Conservation (phyloP, 2,797 vertebrate species). For the Anguilla marmorata region DNA sequence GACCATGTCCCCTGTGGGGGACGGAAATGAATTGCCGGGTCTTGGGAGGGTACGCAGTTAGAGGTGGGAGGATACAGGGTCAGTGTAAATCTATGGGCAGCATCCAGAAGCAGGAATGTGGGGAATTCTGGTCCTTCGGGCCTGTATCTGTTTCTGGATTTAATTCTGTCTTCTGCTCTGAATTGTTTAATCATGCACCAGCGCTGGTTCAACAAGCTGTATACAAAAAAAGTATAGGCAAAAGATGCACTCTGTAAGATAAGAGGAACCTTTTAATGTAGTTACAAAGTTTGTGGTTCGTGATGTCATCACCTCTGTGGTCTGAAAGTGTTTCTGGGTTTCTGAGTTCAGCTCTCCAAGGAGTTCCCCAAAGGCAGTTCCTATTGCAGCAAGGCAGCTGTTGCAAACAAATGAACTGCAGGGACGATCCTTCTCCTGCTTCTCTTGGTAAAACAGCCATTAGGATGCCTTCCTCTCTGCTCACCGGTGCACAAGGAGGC, state of each 20-base stretch:
- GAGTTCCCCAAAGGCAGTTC: not conserved
- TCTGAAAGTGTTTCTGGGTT: not conserved
- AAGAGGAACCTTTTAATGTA: not conserved
- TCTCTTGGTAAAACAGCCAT: no score
- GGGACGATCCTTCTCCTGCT: not conserved
- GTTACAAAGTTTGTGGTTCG: not conserved
- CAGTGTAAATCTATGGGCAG: not conserved
- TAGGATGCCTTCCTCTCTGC: not conserved
- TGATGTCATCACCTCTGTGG: not conserved
- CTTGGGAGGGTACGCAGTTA: not conserved
- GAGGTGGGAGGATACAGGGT: not conserved
- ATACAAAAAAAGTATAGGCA: not conserved
- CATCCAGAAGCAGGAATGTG: slow-evolving; percentile 1
- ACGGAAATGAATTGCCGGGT: not conserved
- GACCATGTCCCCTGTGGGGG: not conserved
- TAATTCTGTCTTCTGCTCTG: not conserved
- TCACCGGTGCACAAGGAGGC: not conserved
- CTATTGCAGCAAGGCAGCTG: not conserved
- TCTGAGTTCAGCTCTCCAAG: not conserved
- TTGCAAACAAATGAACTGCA: not conserved
- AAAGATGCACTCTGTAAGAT: not conserved
- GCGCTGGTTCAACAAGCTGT: not conserved
- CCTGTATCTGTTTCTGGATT: not conserved
- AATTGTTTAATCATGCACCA: not conserved
- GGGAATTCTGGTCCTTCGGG: not conserved